Conservation (phyloP, 2,113 vertebrate species). For the Coreoperca whiteheadi region DNA sequence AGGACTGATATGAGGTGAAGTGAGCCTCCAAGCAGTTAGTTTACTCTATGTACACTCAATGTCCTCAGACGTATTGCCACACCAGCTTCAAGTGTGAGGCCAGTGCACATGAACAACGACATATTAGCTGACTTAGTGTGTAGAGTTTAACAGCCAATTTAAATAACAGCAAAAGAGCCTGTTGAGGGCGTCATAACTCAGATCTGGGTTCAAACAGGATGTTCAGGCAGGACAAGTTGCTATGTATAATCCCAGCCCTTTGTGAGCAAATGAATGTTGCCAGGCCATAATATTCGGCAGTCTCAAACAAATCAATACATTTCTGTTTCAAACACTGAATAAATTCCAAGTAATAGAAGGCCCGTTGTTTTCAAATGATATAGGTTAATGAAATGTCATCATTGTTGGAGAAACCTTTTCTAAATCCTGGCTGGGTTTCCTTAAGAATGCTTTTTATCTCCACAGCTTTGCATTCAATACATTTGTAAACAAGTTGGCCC, state of each 20-base stretch:
- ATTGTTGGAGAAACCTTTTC: background rate
- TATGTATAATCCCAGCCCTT: background rate
- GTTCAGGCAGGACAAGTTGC: background rate
- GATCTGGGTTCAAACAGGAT: background rate
- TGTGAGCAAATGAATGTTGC: background rate
- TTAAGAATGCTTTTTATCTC: background rate
- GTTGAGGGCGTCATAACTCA: background rate
- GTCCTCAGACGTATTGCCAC: background rate
- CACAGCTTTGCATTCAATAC: background rate
- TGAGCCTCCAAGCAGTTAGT: background rate
- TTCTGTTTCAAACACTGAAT: background rate
- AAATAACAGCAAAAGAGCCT: background rate
- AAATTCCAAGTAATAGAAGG: too few relatives aligned
- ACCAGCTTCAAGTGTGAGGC: too few relatives aligned
- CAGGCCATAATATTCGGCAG: background rate
- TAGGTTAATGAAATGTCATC: background rate
- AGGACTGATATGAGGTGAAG: background rate
- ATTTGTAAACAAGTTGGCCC: constrained; percentile 3
- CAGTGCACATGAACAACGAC: background rate
- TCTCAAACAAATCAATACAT: background rate
- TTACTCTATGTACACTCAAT: background rate
- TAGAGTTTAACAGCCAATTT: background rate
- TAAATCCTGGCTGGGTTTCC: background rate
- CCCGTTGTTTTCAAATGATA: too few relatives aligned
- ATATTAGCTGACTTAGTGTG: background rate